Percentiles rank a stretch among this genome's conserved stretches.
These are phyloP conservation scores for Melozone crissalis DNA, from an alignment of 2,113 vertebrate genomes.

Conservation along the genomic window DNA sequence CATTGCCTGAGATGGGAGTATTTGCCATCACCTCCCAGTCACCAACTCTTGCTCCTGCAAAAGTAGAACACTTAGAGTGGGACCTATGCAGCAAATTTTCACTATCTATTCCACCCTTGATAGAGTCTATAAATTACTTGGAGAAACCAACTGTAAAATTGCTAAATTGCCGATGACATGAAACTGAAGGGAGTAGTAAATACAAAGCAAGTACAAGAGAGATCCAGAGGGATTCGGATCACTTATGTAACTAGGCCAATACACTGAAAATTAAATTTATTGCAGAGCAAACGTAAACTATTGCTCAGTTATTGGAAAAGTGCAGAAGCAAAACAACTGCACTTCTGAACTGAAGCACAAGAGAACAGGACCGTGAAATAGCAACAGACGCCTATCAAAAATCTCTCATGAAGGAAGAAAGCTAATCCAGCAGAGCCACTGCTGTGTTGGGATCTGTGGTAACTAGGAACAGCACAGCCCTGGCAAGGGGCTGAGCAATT, in stretches of 20 bases:
- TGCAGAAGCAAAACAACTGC: background rate
- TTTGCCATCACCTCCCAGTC: background rate
- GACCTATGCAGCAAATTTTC: constrained; percentile 38
- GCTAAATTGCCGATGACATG: constrained; percentile 63
- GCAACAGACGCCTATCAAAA: background rate
- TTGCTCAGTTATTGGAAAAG: constrained; percentile 39
- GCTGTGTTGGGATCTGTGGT: fast-evolving
- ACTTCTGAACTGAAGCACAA: background rate
- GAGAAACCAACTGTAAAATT: constrained; percentile 49
- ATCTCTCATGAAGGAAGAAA: background rate
- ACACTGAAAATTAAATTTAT: constrained; percentile 30
- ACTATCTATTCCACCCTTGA: constrained; percentile 38
- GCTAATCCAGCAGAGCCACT: background rate
- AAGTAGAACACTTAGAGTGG: background rate
- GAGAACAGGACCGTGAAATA: background rate
- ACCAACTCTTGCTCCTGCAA: background rate
- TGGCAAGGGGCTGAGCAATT: background rate
- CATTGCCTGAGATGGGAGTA: background rate
- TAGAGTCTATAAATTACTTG: constrained; percentile 58
- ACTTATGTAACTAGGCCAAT: constrained; percentile 70
- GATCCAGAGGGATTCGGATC: constrained; percentile 49
- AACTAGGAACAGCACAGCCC: background rate
- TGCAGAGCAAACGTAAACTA: background rate
- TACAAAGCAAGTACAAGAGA: constrained; percentile 60
- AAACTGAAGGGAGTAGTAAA: constrained; percentile 69